Percentiles rank a stretch among this genome's conserved stretches.
Evolutionary conservation across 1,140 invertebrate species (phyloP).

Genomic region (Brachionus koreanus): DNA sequence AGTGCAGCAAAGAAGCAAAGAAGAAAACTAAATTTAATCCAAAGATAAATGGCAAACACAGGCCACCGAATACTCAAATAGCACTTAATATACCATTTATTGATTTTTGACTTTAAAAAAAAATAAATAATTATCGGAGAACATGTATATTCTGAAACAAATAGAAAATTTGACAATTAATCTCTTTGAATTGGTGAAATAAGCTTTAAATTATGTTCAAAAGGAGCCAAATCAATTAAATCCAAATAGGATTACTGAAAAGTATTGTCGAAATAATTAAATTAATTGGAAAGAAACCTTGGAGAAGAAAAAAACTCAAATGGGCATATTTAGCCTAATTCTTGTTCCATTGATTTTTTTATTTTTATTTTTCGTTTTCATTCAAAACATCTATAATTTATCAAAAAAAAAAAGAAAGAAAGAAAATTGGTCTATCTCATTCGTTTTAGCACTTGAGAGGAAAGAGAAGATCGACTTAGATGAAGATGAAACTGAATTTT

Average conservation of each 20-base stretch:
- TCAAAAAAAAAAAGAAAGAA: neutral
- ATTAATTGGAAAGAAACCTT: neutral
- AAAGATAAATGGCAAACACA: neutral
- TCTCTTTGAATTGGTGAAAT: neutral
- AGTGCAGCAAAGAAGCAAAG: no score
- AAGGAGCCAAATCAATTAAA: slow-evolving; percentile 10
- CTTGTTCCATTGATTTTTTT: neutral
- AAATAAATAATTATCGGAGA: neutral
- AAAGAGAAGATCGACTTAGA: neutral
- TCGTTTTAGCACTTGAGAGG: neutral
- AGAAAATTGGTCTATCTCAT: neutral
- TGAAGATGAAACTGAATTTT: slow-evolving; percentile 1
- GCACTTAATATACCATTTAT: neutral
- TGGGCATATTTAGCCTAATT: neutral
- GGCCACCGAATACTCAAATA: neutral
- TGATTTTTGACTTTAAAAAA: neutral
- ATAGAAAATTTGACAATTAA: neutral
- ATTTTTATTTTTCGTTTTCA: neutral
- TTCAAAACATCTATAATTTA: neutral
- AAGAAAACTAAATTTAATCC: neutral
- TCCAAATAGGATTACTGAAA: neutral
- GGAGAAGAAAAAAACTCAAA: neutral
- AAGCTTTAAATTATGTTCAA: slow-evolving; percentile 5
- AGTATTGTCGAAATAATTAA: neutral
- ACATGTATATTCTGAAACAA: neutral